Percentiles rank a stretch among this genome's conserved stretches.
Evolutionary conservation across 1,140 invertebrate genomes (phyloP).

Genomic region (Zaprionus africanus): DNA sequence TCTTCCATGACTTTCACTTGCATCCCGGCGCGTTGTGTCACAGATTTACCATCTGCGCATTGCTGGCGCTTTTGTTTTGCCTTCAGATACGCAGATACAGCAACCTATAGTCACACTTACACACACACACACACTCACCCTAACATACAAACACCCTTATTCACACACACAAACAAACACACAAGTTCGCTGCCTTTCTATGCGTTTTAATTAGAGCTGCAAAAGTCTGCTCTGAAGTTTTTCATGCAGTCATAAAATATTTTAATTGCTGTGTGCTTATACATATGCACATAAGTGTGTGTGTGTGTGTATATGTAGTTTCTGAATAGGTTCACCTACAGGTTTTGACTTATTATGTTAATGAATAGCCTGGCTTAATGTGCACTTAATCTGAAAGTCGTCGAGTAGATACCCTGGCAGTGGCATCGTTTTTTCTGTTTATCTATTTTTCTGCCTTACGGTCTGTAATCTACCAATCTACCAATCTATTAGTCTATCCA

Average conservation of each 20-base stretch:
- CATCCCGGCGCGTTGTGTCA: slow-evolving; percentile 36
- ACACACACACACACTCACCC: neutral
- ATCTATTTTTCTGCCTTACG: neutral
- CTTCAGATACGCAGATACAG: slow-evolving; percentile 10
- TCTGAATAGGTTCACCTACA: slow-evolving; percentile 2
- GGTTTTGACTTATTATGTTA: slow-evolving; percentile 6
- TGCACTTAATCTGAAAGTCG: neutral
- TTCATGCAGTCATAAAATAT: neutral
- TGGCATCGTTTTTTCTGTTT: neutral
- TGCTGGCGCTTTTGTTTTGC: slow-evolving; percentile 11
- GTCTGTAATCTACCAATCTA: neutral
- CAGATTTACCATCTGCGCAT: slow-evolving; percentile 18
- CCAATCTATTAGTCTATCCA: neutral
- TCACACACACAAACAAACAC: neutral
- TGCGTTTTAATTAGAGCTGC: slow-evolving; percentile 37
- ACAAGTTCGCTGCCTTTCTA: neutral
- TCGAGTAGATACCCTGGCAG: neutral
- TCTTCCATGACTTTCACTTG: slow-evolving; percentile 51
- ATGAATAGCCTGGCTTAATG: neutral
- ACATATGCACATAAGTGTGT: neutral
- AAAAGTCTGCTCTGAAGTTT: slow-evolving; percentile 4
- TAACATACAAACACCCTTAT: neutral
- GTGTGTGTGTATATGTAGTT: neutral
- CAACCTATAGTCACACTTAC: neutral
- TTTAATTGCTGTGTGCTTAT: slow-evolving; percentile 29